Percentiles rank a stretch among this genome's conserved stretches.
Evolutionary conservation across 1,140 invertebrate species (phyloP).

Genomic region (Campoletis sonorensis): DNA sequence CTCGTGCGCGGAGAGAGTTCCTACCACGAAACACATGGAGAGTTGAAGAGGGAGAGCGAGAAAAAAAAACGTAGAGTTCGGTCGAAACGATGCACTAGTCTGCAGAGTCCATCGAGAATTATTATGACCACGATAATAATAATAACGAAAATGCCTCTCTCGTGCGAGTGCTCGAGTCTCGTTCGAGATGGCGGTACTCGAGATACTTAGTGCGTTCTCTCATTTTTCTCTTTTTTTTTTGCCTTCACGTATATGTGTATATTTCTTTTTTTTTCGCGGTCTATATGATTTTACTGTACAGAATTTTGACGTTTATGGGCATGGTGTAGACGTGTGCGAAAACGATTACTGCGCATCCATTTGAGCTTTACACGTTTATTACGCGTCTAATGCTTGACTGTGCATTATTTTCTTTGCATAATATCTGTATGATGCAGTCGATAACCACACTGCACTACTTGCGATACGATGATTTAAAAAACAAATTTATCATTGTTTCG

Average conservation of each 20-base stretch:
- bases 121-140: slow-evolving; percentile 37
- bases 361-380: neutral
- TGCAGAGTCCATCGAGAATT: slow-evolving; percentile 22
- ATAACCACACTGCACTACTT: neutral
- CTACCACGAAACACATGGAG: neutral
- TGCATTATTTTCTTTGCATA: slow-evolving; percentile 10
- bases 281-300: neutral
- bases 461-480: neutral
- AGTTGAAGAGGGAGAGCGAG: neutral
- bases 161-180: slow-evolving; percentile 33
- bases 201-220: neutral
- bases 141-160: slow-evolving; percentile 26
- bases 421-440: neutral
- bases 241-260: neutral
- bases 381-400: neutral
- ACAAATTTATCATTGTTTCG: neutral
- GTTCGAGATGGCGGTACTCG: slow-evolving; percentile 42
- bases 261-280: neutral
- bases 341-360: slow-evolving; percentile 1
- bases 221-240: neutral
- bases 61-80: neutral
- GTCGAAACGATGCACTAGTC: neutral
- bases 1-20: slow-evolving; percentile 3
- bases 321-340: neutral
- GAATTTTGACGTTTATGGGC: neutral